Evolutionary conservation across 2,113 vertebrate species (phyloP), one percentile per base, ranked within the genome.

Genomic region (Petromus typicus): DNA sequence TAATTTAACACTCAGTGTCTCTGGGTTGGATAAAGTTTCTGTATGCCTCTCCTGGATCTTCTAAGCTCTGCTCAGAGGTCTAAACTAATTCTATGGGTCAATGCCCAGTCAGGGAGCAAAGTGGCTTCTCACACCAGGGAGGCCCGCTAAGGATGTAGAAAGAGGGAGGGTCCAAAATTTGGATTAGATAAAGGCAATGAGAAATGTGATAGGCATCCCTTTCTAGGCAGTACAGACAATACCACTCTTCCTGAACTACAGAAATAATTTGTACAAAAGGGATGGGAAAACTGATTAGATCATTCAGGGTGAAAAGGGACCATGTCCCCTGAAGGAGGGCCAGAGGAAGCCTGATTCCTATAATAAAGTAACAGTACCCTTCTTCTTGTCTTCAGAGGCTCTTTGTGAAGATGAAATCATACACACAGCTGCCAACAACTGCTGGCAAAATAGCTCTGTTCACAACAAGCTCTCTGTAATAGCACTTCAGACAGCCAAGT

Each of bases 141-240:
- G 82, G 86, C 61, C 86, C 96, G 69, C 43, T 66, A 89, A 91
- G 80, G 86, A 81, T 56, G 37, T 10, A 81, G 37, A 66, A 93
- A 92, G 59, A 40, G 34, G 20, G 69, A 64, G 32, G 45, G 54
- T 25, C 32, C 48, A 86, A 61, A 88, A 81, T 85, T 43, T 80
- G 64, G n/a, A 10, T 23, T 10, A 2, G 59, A 64, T 79, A 92
- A 93, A 78, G n/a, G 22, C 66, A 61, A 73, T 4, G 32, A 88
- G 61, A 48, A 91, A 67, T 13, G 43, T 45, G 56, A 83, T 8
- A n/a, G 34, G 64, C 40, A 95, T 37, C 66, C 61, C 75, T 48
- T 82, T 79, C 40, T 32, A 83, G 71, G 61, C 25, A 56, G 34
- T 48, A 76, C 5, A 80, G 71, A 87, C 71, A 57, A 75, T 43